Base-by-base conservation (phyloP, 1,140 invertebrate genomes). In the Brachionus calyciflorus region DNA sequence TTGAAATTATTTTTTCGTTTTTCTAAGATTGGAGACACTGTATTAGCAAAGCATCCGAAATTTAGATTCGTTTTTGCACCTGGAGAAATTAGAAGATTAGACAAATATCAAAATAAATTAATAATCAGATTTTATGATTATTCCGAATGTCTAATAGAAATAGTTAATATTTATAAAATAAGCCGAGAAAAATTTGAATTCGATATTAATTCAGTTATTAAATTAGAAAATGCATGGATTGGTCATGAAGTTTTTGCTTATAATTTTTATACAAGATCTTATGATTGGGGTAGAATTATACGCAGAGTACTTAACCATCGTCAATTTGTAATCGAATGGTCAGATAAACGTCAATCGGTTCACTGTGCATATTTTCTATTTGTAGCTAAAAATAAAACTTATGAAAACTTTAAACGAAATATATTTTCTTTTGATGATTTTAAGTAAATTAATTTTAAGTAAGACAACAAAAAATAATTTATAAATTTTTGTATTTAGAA, bases 301-400 rank as follows among this genome's bases (percentile, higher is more conserved):
- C 19, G 77, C 12, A 51, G 79, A 21, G 46, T 80, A 41, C 65
- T 77, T 14, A 78, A 79, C 53, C 77, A 79, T 3, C 60, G 77
- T 2, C 53, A 78, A 26, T 82, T 79, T 49, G 57, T 76, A 14
- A 68, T 83, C 14, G 77, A 79, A 24, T 82, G 79, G 81, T 63
- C 79, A n/a, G 78, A 81, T 44, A 79, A 79, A 6, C 41, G 78
- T 0, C 49, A 68, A 33, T 48, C 77, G 17, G 76, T 77, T 30
- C 82, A 82, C 76, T 69, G 77, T 30, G 78, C 69, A 7, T 77
- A 79, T 41, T 79, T 79, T 55, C 80, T 82, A 33, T 82, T 83
- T 78, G 30, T 65, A 7, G 14, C 33, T 4, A 65, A 65, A 19
- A 65, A 65, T 44, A 44, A 44, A 44, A 41, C 21, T 24, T 44